A percentile compares a stretch with the other conserved stretches of the same genome.
phyloP scores from a whole-genome alignment of 1,140 invertebrate species.

The Drosophila ananassae region DNA sequence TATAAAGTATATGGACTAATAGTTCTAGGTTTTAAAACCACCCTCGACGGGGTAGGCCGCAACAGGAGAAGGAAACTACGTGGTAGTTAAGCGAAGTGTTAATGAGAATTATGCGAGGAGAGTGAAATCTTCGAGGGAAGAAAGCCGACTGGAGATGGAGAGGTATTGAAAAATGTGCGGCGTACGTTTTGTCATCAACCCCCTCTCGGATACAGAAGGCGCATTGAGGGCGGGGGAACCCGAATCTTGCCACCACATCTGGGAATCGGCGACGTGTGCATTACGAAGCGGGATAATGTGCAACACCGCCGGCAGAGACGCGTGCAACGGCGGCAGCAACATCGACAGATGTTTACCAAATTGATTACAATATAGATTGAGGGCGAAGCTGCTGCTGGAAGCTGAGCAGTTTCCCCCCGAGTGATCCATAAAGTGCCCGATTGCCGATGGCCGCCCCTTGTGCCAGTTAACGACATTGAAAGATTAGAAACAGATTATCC shows the following conservation, averaged over 20 bases:
- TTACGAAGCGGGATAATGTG: conserved; percentile 74
- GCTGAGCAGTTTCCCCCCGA: conserved; percentile 47
- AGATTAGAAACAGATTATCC: conserved; percentile 65
- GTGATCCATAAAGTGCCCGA: conserved; percentile 60
- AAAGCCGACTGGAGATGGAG: conserved; percentile 13
- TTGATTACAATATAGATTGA: conserved; percentile 64
- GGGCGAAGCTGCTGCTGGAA: conserved; percentile 7
- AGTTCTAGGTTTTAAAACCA: conserved; percentile 40
- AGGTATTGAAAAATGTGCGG: conserved; percentile 67
- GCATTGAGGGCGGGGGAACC: background rate
- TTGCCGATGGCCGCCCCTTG: conserved; percentile 22
- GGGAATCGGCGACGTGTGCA: conserved; percentile 74
- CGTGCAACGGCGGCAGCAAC: conserved; percentile 51
- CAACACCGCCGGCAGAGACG: conserved; percentile 55
- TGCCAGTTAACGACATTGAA: conserved; percentile 61
- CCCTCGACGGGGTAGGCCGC: conserved; percentile 27
- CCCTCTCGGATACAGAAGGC: conserved; percentile 42
- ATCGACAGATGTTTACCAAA: conserved; percentile 80
- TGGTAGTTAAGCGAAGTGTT: conserved; percentile 67
- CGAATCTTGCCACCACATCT: conserved; percentile 49
- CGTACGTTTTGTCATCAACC: conserved; percentile 71
- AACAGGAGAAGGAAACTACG: conserved; percentile 37
- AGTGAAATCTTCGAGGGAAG: conserved; percentile 48
- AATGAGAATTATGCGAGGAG: conserved; percentile 51
- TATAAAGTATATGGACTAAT: conserved; percentile 39